Base-by-base conservation (phyloP, 1,140 invertebrate genomes). In the Danaus melanippus region DNA sequence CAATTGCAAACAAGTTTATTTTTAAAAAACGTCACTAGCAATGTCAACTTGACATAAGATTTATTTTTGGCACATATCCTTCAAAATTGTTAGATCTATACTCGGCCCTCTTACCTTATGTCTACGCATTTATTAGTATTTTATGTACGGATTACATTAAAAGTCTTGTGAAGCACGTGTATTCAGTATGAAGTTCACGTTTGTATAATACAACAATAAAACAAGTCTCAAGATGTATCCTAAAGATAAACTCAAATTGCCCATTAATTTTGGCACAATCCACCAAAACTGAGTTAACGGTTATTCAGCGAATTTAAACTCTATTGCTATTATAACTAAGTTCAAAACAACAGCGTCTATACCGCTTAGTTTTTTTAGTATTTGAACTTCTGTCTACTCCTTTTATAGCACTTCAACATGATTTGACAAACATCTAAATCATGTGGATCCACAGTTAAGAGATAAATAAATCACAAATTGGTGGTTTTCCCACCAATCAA, bases 191-290 rank as follows among this genome's bases (percentile, higher is more conserved):
- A 32, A 32, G 21, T 32, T 32, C 50, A 41, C 42, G 60, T 70
- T 68, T 64, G 54, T 57, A 77, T 79, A 74, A 79, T 73, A 57
- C 54, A 56, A 67, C 64, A 61, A 76, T 73, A 72, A 73, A 46
- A 62, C 71, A 9, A 56, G 50, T 58, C 69, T 75, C 58, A 42
- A 75, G 81, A 84, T 84, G 77, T 74, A 70, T 68, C 66, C 62
- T 46, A 49, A 46, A 69, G 77, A 84, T 79, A 75, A 80, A 56
- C 61, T 71, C 58, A 75, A 76, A 76, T 76, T 66, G 70, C 66
- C 75, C 71, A 80, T 84, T 79, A 77, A 60, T 62, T 67, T 71
- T 56, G 63, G 48, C 61, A 62, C 51, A 67, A 69, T 32, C 21
- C 21, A 32, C 21, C 56, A 56, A 12, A 49, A 45, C 58, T 55